Evolutionary conservation across 2,797 vertebrate genomes (phyloP).

Genomic region (Megalops cyprinoides): DNA sequence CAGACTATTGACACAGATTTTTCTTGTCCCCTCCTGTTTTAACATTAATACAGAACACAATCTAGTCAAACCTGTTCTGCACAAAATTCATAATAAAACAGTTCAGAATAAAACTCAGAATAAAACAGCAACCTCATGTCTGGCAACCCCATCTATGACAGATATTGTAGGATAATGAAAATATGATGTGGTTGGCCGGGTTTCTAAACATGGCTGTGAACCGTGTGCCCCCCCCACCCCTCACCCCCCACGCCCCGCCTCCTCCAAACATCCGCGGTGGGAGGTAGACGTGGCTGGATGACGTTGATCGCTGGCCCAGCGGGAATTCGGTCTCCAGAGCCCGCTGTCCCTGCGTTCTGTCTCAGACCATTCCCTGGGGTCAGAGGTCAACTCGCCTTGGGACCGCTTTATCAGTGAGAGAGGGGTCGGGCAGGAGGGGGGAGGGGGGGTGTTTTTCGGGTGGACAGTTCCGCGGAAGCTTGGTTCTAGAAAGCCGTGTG

Average conservation of each 20-base stretch:
- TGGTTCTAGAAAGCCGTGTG: slow-evolving; percentile 48
- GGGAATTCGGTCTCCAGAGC: slow-evolving; percentile 50
- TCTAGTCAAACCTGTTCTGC: too few relatives aligned
- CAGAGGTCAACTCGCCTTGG: slow-evolving; percentile 61
- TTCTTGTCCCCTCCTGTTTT: too few relatives aligned
- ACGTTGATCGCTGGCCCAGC: slow-evolving; percentile 26
- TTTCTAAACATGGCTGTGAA: too few relatives aligned
- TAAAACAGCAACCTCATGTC: too few relatives aligned
- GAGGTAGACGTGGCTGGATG: neutral
- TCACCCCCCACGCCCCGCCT: neutral
- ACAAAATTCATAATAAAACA: too few relatives aligned
- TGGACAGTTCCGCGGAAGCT: slow-evolving; percentile 51
- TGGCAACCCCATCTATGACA: too few relatives aligned
- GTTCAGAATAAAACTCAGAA: too few relatives aligned
- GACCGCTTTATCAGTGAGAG: slow-evolving; percentile 61
- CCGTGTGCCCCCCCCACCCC: neutral
- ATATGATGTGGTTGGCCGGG: too few relatives aligned
- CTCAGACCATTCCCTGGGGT: slow-evolving; percentile 51
- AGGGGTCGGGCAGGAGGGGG: slow-evolving; percentile 22
- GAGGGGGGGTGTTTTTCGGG: slow-evolving; percentile 43
- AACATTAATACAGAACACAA: too few relatives aligned
- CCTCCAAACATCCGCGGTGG: neutral
- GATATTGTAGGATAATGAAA: too few relatives aligned
- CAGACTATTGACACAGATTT: too few relatives aligned
- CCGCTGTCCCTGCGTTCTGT: slow-evolving; percentile 56